Base-by-base conservation (phyloP, 2,797 vertebrate genomes). In the Muraenolepis orangiensis region DNA sequence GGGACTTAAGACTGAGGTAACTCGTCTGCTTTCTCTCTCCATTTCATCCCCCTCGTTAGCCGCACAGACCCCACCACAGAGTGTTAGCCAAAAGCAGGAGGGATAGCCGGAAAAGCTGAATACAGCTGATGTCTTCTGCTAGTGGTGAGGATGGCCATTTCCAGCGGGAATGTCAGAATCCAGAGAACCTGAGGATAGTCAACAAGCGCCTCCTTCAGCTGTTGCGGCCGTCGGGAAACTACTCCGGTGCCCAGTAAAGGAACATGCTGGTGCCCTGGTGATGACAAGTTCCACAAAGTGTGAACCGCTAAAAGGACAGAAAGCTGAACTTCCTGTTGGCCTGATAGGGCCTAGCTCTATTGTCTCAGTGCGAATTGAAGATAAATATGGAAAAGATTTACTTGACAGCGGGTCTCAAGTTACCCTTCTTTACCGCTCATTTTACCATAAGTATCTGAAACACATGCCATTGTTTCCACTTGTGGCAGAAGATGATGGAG, bases 131-230 rank as follows among this genome's bases (percentile, higher is more conserved):
- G 7, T 34, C 3, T 34, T 34, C 7, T 34, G 32, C 32, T 34
- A 34, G 78, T 85, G 80, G 81, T 10, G 74, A 79, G 29, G 78
- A 85, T 70, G 80, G 80, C n/a, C 82, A 80, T n/a, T 76, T 66
- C 3, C 74, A 46, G 36, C 1, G 73, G 7, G 76, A 77, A 0
- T 81, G 81, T 73, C 26, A 61, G 26, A 51, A 38, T 4, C 2
- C 66, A 10, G 75, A 86, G 8, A 73, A 86, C 6, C 71, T 80
- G 1, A 28, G 11, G 0, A 76, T 31, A 46, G 80, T 84, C 2
- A 83, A 84, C 13, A 67, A 75, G 2, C 57, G 64, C 7, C 76
- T 82, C 14, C 76, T 84, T 4, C 72, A 76, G 5, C n/a, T 66
- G n/a, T 31, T 51, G n/a, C 66, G 28, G 78, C 70, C 34, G n/a